Conservation (phyloP, 2,113 vertebrate genomes). For the Melanerpes formicivorus region DNA sequence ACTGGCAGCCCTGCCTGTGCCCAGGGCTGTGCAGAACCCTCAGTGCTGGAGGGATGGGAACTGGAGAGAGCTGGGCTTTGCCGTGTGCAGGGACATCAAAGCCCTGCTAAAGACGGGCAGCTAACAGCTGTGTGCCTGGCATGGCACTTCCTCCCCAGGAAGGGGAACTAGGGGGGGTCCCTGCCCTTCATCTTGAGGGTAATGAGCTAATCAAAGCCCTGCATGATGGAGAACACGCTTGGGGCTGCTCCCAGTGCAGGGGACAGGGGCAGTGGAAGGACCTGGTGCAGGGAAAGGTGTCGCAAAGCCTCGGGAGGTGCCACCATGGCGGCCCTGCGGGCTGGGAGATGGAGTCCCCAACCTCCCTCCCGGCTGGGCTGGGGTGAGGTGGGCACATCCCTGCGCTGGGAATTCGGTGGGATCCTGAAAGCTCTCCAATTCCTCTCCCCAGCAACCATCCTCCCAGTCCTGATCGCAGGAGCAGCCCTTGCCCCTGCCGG, state of each 20-base stretch:
- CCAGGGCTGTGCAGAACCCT: too few relatives aligned
- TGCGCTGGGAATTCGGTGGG: fast-evolving
- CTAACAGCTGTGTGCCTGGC: not conserved
- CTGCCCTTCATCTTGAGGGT: not conserved
- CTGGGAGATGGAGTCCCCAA: not conserved
- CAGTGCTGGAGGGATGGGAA: too few relatives aligned
- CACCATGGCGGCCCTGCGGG: not conserved
- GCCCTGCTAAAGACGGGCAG: not conserved
- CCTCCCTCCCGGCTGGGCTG: not conserved
- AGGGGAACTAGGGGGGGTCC: not conserved
- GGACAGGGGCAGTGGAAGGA: fast-evolving
- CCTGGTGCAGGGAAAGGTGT: fast-evolving
- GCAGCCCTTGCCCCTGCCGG: too few relatives aligned
- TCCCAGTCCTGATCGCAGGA: not conserved
- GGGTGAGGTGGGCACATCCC: not conserved
- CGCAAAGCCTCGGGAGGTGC: not conserved
- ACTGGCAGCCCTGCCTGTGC: too few relatives aligned
- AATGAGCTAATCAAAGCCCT: not conserved
- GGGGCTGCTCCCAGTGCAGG: not conserved
- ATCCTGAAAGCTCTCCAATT: not conserved
- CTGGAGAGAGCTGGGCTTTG: not conserved
- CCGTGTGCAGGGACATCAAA: not conserved
- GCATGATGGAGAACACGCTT: fast-evolving
- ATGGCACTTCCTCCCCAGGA: not conserved
- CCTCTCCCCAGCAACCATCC: not conserved